Evolutionary conservation across 2,888 invertebrate genomes (phyloP).

Genomic region (Blomia tropicalis): DNA sequence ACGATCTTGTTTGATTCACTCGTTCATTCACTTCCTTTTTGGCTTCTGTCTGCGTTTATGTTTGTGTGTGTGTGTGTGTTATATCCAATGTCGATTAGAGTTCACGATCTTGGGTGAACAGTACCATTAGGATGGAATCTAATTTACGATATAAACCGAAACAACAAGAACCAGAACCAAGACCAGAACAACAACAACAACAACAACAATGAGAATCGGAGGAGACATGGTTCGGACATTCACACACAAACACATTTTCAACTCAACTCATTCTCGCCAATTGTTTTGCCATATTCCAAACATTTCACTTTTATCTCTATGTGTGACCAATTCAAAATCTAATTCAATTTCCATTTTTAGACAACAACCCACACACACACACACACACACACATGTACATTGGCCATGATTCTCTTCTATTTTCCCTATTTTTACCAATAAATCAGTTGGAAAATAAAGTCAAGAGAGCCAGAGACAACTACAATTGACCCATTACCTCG

Average conservation of each 20-base stretch:
- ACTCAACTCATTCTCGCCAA: neutral
- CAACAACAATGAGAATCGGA: no score
- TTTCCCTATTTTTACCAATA: no score
- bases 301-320: neutral
- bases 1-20: no score
- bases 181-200: neutral
- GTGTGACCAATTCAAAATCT: neutral
- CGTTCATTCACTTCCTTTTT: no score
- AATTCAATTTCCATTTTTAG: no score
- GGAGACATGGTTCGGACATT: no score
- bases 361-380: no score
- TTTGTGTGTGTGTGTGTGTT: neutral
- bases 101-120: neutral
- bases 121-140: slow-evolving; percentile 7
- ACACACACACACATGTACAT: no score
- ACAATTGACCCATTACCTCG: no score
- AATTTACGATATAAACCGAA: slow-evolving; percentile 4
- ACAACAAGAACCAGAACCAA: neutral
- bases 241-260: slow-evolving; percentile 6
- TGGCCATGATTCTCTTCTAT: no score
- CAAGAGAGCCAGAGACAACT: no score
- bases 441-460: no score
- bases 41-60: neutral
- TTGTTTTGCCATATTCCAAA: neutral
- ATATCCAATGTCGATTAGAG: neutral